A percentile compares a stretch with the other conserved stretches of the same genome.
phyloP scores from a whole-genome alignment of 1,140 invertebrate genomes.

The Matsumurasca onukii region DNA sequence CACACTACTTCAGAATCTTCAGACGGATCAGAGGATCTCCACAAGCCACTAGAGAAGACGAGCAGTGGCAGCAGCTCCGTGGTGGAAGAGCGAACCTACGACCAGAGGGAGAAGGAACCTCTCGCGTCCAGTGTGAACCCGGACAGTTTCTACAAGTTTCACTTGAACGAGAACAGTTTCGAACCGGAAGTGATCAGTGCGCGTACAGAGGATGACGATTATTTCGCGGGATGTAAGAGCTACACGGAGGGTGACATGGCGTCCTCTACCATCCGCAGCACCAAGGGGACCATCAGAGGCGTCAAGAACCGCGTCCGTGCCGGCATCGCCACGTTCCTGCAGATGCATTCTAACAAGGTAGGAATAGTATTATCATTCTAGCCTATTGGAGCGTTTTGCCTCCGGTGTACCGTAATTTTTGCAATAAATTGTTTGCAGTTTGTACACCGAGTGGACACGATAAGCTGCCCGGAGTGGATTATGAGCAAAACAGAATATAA shows the following conservation, averaged over 20 bases:
- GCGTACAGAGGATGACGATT: constrained; percentile 60
- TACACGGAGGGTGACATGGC: constrained; percentile 62
- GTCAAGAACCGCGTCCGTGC: constrained; percentile 92
- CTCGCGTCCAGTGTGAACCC: constrained; percentile 7
- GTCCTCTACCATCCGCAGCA: constrained; percentile 78
- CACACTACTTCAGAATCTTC: background rate
- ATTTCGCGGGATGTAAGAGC: constrained; percentile 79
- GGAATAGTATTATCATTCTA: no score
- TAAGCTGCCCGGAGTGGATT: no score
- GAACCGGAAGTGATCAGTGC: constrained; percentile 44
- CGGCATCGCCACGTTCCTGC: constrained; percentile 90
- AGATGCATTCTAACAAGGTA: constrained; percentile 75
- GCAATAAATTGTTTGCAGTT: no score
- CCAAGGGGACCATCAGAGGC: constrained; percentile 87
- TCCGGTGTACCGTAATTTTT: no score
- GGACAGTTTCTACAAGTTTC: constrained; percentile 72
- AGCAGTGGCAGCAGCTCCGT: constrained; percentile 41
- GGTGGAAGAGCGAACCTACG: constrained; percentile 66
- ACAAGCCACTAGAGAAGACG: background rate
- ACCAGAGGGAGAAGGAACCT: constrained; percentile 54
- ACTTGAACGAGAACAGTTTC: constrained; percentile 72
- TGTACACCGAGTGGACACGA: no score
- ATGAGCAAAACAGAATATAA: no score
- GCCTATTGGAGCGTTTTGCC: no score
- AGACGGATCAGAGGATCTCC: background rate